These are phyloP conservation scores for Hiodon alosoides DNA, from an alignment of 2,113 vertebrate genomes.

Conservation along the genomic window DNA sequence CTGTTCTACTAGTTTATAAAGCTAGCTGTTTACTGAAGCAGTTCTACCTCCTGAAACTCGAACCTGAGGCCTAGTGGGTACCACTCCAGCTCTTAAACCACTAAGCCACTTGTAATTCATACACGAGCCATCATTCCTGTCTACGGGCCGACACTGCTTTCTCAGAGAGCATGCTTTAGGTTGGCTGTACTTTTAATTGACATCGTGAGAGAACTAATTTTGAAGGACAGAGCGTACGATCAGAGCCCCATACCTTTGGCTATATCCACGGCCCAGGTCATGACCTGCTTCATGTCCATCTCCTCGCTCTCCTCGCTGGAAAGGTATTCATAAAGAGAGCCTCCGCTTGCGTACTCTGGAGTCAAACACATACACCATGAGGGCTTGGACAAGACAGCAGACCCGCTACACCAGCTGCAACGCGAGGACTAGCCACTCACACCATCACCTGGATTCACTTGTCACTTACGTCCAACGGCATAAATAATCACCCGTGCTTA, in stretches of 20 bases:
- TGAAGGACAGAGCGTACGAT: background rate
- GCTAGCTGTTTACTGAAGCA: too few species aligned
- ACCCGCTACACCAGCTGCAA: background rate
- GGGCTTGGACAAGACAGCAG: background rate
- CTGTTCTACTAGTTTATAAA: too few species aligned
- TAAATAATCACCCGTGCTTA: background rate
- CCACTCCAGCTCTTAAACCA: too few species aligned
- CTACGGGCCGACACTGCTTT: too few species aligned
- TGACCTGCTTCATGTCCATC: conserved; percentile 95
- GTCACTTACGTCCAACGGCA: background rate
- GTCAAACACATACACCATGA: conserved; percentile 29
- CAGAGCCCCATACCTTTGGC: conserved; percentile 77
- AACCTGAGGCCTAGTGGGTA: too few species aligned
- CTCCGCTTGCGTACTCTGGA: conserved; percentile 86
- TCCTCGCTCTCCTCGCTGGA: conserved; percentile 88
- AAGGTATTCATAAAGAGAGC: conserved; percentile 92
- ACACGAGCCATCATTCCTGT: too few species aligned
- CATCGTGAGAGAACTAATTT: too few species aligned
- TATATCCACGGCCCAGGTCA: conserved; percentile 94
- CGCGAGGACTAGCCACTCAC: background rate
- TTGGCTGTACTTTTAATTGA: too few species aligned
- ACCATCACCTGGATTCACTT: background rate
- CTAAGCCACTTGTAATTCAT: too few species aligned
- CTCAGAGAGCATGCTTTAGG: too few species aligned
- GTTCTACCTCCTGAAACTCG: too few species aligned